These are phyloP conservation scores for Liasis olivaceus DNA, from an alignment of 2,797 vertebrate genomes.

Conservation along the genomic window DNA sequence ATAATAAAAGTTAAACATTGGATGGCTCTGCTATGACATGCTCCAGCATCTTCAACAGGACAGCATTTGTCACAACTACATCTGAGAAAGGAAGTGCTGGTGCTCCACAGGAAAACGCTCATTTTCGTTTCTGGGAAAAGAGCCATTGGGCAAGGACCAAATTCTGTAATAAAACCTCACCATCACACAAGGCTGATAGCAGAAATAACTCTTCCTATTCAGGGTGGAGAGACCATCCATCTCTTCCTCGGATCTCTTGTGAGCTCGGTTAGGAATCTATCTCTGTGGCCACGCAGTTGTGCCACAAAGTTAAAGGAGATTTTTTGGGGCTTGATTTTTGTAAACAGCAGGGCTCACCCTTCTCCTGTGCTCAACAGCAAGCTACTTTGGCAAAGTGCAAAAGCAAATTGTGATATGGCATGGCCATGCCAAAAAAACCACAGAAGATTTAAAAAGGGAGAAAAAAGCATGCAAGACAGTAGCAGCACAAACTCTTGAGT, in stretches of 20 bases:
- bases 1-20: not conserved
- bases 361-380: no score
- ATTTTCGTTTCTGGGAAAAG: not conserved
- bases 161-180: not conserved
- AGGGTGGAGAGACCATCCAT: not conserved
- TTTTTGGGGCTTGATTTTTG: not conserved
- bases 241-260: not conserved
- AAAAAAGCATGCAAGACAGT: not conserved
- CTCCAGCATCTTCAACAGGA: not conserved
- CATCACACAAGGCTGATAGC: not conserved
- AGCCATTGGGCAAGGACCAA: no score
- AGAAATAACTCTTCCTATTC: no score
- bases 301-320: not conserved
- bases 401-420: not conserved
- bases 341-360: not conserved
- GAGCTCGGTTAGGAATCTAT: no score
- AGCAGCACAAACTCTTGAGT: not conserved
- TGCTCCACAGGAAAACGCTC: not conserved
- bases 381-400: not conserved
- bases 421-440: not conserved
- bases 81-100: not conserved
- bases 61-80: no score
- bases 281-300: no score
- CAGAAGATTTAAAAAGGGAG: not conserved
- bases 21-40: not conserved